Conservation (phyloP, 2,888 invertebrate species). For the Tetragnatha montana region DNA sequence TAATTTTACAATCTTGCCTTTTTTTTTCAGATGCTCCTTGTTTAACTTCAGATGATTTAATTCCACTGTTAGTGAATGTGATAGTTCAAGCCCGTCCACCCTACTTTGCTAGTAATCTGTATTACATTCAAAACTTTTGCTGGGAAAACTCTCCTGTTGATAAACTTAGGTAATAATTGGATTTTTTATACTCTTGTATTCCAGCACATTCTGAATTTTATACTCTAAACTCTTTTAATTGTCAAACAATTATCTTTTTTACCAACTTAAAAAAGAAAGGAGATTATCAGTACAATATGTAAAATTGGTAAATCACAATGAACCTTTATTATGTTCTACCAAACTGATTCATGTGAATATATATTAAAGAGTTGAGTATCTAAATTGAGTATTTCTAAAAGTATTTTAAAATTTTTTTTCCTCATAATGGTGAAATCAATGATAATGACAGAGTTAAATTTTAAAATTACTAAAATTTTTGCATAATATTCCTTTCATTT, state of each 20-base stretch:
- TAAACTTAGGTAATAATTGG: conserved; percentile 70
- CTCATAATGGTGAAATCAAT: no score
- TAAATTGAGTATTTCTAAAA: no score
- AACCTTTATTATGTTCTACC: no score
- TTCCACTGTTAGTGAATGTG: conserved; percentile 75
- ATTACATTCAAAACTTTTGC: conserved; percentile 75
- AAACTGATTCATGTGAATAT: no score
- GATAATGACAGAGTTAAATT: no score
- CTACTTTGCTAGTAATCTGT: conserved; percentile 74
- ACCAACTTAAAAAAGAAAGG: background rate
- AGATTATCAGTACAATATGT: background rate
- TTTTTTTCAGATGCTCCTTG: conserved; percentile 74
- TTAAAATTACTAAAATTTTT: no score
- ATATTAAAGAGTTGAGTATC: no score
- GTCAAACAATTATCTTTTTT: background rate
- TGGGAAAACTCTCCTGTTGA: conserved; percentile 74
- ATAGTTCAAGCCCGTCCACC: conserved; percentile 74
- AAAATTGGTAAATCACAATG: no score
- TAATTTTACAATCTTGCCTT: background rate
- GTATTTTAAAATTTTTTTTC: no score
- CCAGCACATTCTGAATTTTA: background rate
- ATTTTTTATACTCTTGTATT: conserved; percentile 1
- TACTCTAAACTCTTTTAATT: background rate
- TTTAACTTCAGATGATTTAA: conserved; percentile 76
- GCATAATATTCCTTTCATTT: no score